Evolutionary conservation across 1,140 invertebrate species (phyloP).

Genomic region (Drosophila sp.): DNA sequence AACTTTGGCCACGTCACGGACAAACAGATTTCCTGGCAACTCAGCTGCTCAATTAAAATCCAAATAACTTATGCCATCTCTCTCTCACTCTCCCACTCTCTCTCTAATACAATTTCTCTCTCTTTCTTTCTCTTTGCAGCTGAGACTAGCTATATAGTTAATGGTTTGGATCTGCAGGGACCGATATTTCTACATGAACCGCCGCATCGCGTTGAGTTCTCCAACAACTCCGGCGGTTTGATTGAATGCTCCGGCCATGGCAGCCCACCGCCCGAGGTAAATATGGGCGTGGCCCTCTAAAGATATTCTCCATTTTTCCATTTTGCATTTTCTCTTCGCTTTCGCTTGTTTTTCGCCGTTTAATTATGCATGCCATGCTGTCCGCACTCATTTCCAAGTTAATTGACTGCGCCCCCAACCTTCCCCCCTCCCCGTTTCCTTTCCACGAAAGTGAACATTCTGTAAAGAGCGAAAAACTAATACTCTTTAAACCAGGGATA

Average conservation of each 20-base stretch:
- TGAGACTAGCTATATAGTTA: constrained; percentile 69
- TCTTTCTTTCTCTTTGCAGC: constrained; percentile 52
- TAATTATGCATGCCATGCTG: constrained; percentile 74
- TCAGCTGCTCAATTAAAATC: constrained; percentile 25
- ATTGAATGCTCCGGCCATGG: constrained; percentile 93
- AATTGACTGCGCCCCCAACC: constrained; percentile 69
- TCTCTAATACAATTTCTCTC: constrained; percentile 8
- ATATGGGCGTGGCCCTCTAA: constrained; percentile 25
- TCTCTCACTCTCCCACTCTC: constrained; percentile 3
- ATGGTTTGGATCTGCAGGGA: constrained; percentile 90
- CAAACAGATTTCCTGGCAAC: background rate
- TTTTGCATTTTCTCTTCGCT: constrained; percentile 7
- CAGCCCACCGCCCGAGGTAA: constrained; percentile 89
- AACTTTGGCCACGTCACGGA: constrained; percentile 58
- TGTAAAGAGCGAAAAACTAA: constrained; percentile 40
- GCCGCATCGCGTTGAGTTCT: constrained; percentile 92
- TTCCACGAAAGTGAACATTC: background rate
- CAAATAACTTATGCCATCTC: background rate
- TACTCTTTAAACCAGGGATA: background rate
- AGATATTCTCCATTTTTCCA: background rate
- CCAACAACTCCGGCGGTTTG: constrained; percentile 91
- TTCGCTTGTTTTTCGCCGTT: constrained; percentile 33
- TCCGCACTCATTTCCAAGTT: constrained; percentile 68
- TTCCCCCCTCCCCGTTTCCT: too few species aligned
- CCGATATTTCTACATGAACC: constrained; percentile 91